Evolutionary conservation across 2,888 invertebrate genomes (phyloP), one percentile per base, ranked within the genome.

Genomic region (Mesopsocus fuscifrons): DNA sequence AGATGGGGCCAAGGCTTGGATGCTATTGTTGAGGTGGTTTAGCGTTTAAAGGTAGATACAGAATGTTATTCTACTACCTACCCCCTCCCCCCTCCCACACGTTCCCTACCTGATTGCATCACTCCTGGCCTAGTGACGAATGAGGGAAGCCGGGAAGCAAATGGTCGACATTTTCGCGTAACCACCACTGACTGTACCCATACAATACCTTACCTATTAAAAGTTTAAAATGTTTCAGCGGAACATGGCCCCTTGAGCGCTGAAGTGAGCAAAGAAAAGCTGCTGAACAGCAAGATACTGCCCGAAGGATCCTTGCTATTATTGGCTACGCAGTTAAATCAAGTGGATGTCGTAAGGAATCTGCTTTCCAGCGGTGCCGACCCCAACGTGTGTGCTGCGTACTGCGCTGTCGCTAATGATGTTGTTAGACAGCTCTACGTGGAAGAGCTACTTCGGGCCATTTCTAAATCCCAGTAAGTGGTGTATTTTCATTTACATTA

Each of bases 391-490:
- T 62, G 65, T 47, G 69, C 69, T 46, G 63, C 73, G 1, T 61
- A 69, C 45, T 68, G 72, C 48, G 55, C 69, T 31, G 64, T 66
- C 16, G 55, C 60, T 2, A 59, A 57, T 30, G 62, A 68, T 34
- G 57, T 59, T 38, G 67, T 72, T 50, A 60, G 61, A 34, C 62
- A 64, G 41, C 68, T 71, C 35, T 74, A 67, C 53, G 64, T 68
- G 11, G 71, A 73, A 49, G 71, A 73, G 52, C 57, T 73, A 21
- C 57, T 74, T 15, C 64, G 70, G 51, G 68, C 71, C 15, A 67
- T 70, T 44, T 72, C 72, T 18, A 67, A 67, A 51, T 69, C 69
- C 9, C 70, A 72, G 73, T 74, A 59, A 57, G 61, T 52, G 21
- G 9, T 33, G 45, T 47, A n/a, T n/a, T n/a, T n/a, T n/a, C n/a